Evolutionary conservation across 2,888 invertebrate genomes (phyloP).

Genomic region (Tipula confusa): DNA sequence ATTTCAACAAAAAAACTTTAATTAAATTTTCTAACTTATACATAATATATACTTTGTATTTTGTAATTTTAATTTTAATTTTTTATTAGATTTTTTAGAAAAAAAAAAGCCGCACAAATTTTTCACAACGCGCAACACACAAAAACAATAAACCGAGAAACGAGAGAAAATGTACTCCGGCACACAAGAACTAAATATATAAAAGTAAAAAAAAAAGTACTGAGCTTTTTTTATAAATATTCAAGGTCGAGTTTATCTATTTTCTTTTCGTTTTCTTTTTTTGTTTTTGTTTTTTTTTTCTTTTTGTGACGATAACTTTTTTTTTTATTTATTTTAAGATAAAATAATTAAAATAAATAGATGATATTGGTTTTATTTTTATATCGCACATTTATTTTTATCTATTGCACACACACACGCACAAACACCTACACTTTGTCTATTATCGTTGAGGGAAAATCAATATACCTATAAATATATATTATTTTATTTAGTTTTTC

Average conservation of each 20-base stretch:
- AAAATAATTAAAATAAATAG: neutral
- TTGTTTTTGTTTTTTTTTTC: too few relatives aligned
- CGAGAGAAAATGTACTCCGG: slow-evolving; percentile 3
- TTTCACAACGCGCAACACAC: slow-evolving; percentile 28
- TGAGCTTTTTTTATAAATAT: slow-evolving; percentile 26
- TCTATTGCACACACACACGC: neutral
- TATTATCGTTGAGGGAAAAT: neutral
- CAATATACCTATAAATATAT: neutral
- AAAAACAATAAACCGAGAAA: neutral
- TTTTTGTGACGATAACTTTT: neutral
- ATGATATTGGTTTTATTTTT: neutral
- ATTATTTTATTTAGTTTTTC: neutral
- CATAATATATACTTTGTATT: neutral
- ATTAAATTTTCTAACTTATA: slow-evolving; percentile 27
- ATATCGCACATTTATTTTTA: neutral
- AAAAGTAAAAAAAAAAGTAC: neutral
- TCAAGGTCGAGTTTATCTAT: slow-evolving; percentile 25
- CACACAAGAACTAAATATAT: neutral
- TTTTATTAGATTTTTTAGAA: neutral
- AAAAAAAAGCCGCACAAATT: slow-evolving; percentile 29
- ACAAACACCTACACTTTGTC: neutral
- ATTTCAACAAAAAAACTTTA: neutral
- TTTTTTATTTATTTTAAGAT: neutral
- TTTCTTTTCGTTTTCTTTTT: too few relatives aligned
- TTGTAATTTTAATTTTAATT: neutral